phyloP scores from a whole-genome alignment of 2,888 invertebrate species.

The Andrena camellia region DNA sequence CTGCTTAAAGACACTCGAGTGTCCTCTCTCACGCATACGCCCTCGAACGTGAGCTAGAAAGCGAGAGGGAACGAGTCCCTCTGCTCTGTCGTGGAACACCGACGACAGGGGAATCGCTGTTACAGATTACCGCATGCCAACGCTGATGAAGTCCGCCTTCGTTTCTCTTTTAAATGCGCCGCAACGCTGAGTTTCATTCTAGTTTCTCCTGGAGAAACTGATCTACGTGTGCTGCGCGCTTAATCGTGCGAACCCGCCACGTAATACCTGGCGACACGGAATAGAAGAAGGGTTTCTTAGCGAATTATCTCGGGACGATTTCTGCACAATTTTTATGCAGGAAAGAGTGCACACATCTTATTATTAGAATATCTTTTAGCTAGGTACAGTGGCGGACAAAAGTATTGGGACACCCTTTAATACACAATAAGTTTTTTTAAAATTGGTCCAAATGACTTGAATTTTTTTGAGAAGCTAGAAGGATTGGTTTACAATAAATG shows the following conservation, averaged over 20 bases:
- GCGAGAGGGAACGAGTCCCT: conserved; percentile 46
- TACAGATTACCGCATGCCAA: conserved; percentile 58
- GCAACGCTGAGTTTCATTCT: conserved; percentile 39
- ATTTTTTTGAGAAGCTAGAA: no score
- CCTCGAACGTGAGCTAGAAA: conserved; percentile 60
- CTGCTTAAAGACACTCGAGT: conserved; percentile 26
- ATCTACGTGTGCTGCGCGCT: conserved; percentile 40
- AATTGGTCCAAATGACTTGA: no score
- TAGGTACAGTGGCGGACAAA: no score
- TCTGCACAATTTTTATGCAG: no score
- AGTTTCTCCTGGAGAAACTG: conserved; percentile 62
- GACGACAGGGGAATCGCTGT: conserved; percentile 21
- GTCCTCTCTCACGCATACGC: conserved; percentile 47
- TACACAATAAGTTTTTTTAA: no score
- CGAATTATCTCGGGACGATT: no score
- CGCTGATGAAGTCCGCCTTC: conserved; percentile 47
- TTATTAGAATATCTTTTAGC: no score
- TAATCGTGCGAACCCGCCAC: conserved; percentile 27
- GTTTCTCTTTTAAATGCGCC: conserved; percentile 60
- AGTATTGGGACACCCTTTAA: no score
- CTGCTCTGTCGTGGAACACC: conserved; percentile 22
- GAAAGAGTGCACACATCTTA: no score
- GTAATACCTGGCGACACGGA: conserved; percentile 25
- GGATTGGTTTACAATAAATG: no score
- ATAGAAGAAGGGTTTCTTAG: background rate